phyloP scores from a whole-genome alignment of 2,113 vertebrate species.

The Catharus minimus region DNA sequence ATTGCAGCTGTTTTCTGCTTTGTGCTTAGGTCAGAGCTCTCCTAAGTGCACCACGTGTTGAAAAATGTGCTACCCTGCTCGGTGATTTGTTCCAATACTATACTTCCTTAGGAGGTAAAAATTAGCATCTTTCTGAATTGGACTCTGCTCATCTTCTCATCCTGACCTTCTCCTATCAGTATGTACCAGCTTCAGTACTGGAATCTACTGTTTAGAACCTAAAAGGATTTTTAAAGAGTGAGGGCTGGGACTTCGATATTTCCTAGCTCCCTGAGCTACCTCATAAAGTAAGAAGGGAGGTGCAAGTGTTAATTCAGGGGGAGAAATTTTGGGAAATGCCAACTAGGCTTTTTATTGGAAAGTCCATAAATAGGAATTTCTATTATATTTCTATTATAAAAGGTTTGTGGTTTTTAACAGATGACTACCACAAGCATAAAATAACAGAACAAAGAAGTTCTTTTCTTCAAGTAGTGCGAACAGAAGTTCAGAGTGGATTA shows the following conservation, averaged over 20 bases:
- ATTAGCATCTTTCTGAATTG: not conserved
- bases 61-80: not conserved
- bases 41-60: not conserved
- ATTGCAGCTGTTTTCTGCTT: not conserved
- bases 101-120: not conserved
- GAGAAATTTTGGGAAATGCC: not conserved
- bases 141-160: not conserved
- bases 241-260: not conserved
- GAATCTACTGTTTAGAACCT: not conserved
- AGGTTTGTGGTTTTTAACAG: not conserved
- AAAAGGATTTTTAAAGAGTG: not conserved
- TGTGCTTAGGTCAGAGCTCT: not conserved
- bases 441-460: not conserved
- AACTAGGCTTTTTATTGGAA: not conserved
- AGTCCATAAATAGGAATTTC: not conserved
- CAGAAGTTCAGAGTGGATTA: not conserved
- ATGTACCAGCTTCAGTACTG: not conserved
- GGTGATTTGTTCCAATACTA: not conserved
- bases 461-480: not conserved
- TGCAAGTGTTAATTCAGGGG: not conserved
- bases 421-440: not conserved
- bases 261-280: not conserved
- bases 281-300: not conserved
- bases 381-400: not conserved
- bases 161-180: not conserved